Evolutionary conservation across 1,140 invertebrate species (phyloP), one percentile per base, ranked within the genome.

Genomic region (Achroia grisella): DNA sequence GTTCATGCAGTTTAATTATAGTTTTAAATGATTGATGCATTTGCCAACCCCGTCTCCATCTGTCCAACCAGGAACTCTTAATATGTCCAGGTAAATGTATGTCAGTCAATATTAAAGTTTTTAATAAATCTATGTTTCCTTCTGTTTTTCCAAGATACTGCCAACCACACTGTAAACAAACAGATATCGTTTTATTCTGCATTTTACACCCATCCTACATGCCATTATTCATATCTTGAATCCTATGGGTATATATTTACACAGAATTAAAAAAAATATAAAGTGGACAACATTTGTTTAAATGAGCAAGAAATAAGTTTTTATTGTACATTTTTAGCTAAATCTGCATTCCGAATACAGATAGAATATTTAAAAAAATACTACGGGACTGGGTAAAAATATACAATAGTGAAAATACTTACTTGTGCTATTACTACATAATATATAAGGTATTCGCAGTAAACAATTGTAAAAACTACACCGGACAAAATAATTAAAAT

Each of bases 21-120:
- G 95, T 94, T 86, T 97, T 94, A 82, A 98, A 99, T n/a, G 95
- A 89, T 68, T 95, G 90, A 12, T 96, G 89, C 98, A 99, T 99
- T 86, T 99, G 97, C 97, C 97, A 99, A 89, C 99, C 98, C 62
- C 98, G 90, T 81, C 94, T 90, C 39, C 98, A 75, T 88, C 98
- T 98, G 84, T 99, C 98, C 82, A 98, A 93, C 97, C 97, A 98
- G 75, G 99, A 97, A 0, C 97, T 97, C 39, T 92, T 90, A 58
- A 89, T 88, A 10, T 91, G 90, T 0, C 97, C 97, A 11, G 99
- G 76, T 36, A 99, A 87, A 89, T 99, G 98, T 4, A 95, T 95
- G 78, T 99, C 98, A 10, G 97, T 92, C 49, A 99, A 75, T 55
- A 99, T 89, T 89, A 98, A 93, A 2, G 91, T 92, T 77, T 88